Evolutionary conservation across 1,140 invertebrate genomes (phyloP), one percentile per base, ranked within the genome.

Genomic region (Drosophila ironensis): DNA sequence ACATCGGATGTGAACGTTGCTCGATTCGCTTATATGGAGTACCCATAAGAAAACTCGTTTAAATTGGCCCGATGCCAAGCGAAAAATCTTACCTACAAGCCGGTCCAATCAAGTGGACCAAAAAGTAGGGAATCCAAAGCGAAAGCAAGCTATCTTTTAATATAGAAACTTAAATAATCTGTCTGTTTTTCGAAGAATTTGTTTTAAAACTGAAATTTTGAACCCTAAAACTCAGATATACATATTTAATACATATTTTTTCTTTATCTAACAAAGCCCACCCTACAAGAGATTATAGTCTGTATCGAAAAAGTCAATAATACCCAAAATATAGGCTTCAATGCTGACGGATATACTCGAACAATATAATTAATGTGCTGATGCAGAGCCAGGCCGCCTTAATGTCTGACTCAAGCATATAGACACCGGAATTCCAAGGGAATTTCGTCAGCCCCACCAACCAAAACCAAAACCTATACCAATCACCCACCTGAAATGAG

Each of bases 41-140:
- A 73, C 27, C 51, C 44, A 56, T 60, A 52, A 24, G 46, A 63
- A 82, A 82, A 81, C 77, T 75, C 67, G 77, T 82, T 81, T 80
- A 40, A 77, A 56, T 70, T 75, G 67, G 48, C 33, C 16, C 50
- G 41, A 74, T 74, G 60, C 46, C 67, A 46, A 64, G n/a, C 73
- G 28, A 59, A 70, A 28, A 28, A 25, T 33, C 38, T 41, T 51
- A 40, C 54, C 42, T 76, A 70, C 53, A 71, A 24, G 9, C 27
- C 16, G 9, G 24, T 8, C 27, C 8, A 42, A 53, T 74, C 4
- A 48, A 33, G 40, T 69, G 69, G 51, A 72, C 69, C 72, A 24
- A 60, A 30, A 51, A 14, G 8, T 0, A 12, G 4, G 7, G 2
- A 16, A 53, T 14, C 12, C 1, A 6, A 14, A 52, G 46, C 1